Evolutionary conservation across 2,888 invertebrate species (phyloP), one percentile per base, ranked within the genome.

Genomic region (Gymnocheta viridis): DNA sequence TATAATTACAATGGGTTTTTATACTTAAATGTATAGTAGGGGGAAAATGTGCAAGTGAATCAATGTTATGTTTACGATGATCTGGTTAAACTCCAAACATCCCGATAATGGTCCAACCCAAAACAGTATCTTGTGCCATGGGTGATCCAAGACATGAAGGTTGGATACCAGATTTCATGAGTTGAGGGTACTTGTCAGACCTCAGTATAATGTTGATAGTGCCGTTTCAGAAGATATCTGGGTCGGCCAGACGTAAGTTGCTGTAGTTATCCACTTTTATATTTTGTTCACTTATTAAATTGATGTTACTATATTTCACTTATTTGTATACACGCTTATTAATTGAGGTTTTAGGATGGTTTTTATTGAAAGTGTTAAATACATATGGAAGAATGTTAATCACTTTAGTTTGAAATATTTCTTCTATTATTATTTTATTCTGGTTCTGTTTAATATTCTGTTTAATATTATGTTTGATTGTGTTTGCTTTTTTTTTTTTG

Each of bases 161-260:
- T 4, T 35, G 32, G 3, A 58, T 5, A 12, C 5, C 35, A n/a
- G n/a, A n/a, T n/a, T n/a, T 19, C 1, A 58, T 58, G 10, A 58
- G 19, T 19, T 58, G 32, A 4, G 58, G 35, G 12, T 58, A 32
- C 0, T 38, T 60, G 9, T 49, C 49, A 9, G 49, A 19, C 10
- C 49, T 22, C 7, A 49, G 49, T 10, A 51, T 51, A 7, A 51
- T 22, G 51, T 51, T 51, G 22, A 51, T 51, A 12, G 10, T 4
- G 0, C 51, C 4, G 12, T 14, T 27, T 9, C 10, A 17, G n/a
- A 7, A 35, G 10, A 58, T 32, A 24, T 60, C 38, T 6, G 60
- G 38, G 24, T 60, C 60, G 7, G 60, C 60, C n/a, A n/a, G n/a
- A n/a, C 62, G 41, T 4, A 62, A n/a, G 7, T 62, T 62, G 1